Base-by-base conservation (phyloP, 2,888 invertebrate genomes). In the Philaethria dido region DNA sequence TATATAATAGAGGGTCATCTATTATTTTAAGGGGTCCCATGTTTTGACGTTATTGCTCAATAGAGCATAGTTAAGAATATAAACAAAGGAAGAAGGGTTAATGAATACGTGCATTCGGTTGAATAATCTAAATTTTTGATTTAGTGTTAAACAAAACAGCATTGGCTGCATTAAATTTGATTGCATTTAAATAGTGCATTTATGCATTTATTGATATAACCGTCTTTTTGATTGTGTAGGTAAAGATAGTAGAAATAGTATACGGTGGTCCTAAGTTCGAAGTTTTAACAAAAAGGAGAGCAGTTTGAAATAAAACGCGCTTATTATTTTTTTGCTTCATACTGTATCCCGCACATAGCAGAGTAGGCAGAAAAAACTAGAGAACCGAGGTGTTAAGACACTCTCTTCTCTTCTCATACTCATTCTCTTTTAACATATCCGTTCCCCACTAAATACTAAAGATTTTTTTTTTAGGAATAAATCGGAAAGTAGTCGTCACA, bases 91-190 rank as follows among this genome's bases (percentile, higher is more conserved):
- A 42, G 22, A 39, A 16, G 42, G 42, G 42, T 6, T 25, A 42
- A 42, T 57, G 57, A 57, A 42, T 50, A 29, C 42, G 57, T 57
- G 57, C 16, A 57, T 57, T 8, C 42, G 57, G 39, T 57, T 57
- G 39, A n/a, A 25, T 39, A 42, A 42, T 57, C 57, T 25, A 57
- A 20, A 25, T 22, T 13, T 13, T n/a, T 57, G 16, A 57, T 57
- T 42, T 11, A 39, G 22, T 39, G n/a, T 42, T 22, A 42, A 42
- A 22, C 39, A 57, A 39, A 57, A 57, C 57, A 57, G 9, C 20
- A 25, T 29, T 33, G n/a, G n/a, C 3, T 42, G 42, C 22, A 16
- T 57, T 22, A n/a, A 42, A 57, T 42, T 57, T 29, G 0, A 57
- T 2, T 57, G 57, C 57, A 42, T 42, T 57, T 22, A 11, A 33